Percentiles rank a stretch among this genome's conserved stretches.
Conservation (phyloP, 2,888 invertebrate genomes). For the Spicauda simplicius region DNA sequence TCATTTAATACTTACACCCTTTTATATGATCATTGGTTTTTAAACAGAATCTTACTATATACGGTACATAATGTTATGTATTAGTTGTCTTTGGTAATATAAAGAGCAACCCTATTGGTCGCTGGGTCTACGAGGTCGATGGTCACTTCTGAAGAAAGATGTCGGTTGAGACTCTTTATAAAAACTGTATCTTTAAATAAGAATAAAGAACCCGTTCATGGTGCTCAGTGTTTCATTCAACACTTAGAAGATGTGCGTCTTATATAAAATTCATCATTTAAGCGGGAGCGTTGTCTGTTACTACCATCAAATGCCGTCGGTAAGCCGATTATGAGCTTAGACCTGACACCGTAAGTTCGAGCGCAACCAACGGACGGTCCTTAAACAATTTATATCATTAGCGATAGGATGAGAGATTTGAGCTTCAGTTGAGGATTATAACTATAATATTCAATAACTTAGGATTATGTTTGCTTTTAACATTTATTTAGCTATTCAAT, state of each 20-base stretch:
- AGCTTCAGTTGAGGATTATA: slow-evolving; percentile 8
- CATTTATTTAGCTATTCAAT: too few species aligned
- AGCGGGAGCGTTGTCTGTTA: slow-evolving; percentile 12
- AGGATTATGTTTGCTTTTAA: neutral
- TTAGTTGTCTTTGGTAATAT: too few species aligned
- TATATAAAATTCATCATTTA: slow-evolving; percentile 18
- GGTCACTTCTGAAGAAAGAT: too few species aligned
- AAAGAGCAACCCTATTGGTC: too few species aligned
- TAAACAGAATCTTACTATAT: neutral
- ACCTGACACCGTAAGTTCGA: slow-evolving; percentile 13
- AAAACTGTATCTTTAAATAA: too few species aligned
- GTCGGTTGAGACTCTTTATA: too few species aligned
- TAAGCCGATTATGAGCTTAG: slow-evolving; percentile 32
- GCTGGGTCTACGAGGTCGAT: too few species aligned
- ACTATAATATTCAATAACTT: neutral
- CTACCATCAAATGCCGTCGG: slow-evolving; percentile 15
- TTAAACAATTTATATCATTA: slow-evolving; percentile 23
- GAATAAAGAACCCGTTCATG: too few species aligned
- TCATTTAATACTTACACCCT: neutral
- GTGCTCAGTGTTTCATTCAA: too few species aligned
- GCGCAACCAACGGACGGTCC: neutral
- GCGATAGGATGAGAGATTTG: neutral
- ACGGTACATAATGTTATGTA: too few species aligned
- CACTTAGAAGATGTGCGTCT: neutral
- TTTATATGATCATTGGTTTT: neutral